Evolutionary conservation across 2,113 vertebrate genomes (phyloP), one percentile per base, ranked within the genome.

Genomic region (Odocoileus hemionus): DNA sequence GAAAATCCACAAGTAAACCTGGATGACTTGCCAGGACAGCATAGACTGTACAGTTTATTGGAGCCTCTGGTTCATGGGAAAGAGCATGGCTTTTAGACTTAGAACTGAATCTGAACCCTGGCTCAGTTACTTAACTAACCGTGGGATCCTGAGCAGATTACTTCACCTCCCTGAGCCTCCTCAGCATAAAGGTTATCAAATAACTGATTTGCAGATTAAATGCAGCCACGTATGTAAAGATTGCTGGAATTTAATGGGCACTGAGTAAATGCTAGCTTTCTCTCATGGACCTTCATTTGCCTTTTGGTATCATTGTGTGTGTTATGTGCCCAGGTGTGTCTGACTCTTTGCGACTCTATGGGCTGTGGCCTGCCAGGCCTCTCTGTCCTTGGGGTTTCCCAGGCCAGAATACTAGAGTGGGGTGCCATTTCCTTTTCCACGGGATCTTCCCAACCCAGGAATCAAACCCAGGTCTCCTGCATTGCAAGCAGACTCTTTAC

Each of bases 161-260:
- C 45, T 76, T 52, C 52, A 33, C 60, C 39, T 82, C 52, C 76
- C 28, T 54, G 78, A 94, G 78, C 21, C 45, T 64, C 47, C 6
- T 45, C 54, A 61, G 1, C 0, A 6, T 87, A n/a, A 54, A 84
- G 17, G 21, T 57, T 47, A 47, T 85, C 12, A 96, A 93, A 64
- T 16, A 74, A n/a, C 47, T 61, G 10, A 17, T 70, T 95, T 87
- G 6, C 80, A n/a, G 74, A 43, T 96, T 47, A 17, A 92, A 78
- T 28, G 30, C 1, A 1, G 7, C 36, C 16, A 1, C 28, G 7
- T 39, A 21, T 33, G 3, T 50, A 16, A 39, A 47, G 36, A 11
- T 82, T 54, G 23, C n/a, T 92, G 55, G 70, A 60, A 86, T 86
- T 76, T 89, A 30, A 6, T 87, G 61, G 33, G 50, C 61, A n/a